phyloP scores from a whole-genome alignment of 2,888 invertebrate species.

The Drosophila paranaensis region DNA sequence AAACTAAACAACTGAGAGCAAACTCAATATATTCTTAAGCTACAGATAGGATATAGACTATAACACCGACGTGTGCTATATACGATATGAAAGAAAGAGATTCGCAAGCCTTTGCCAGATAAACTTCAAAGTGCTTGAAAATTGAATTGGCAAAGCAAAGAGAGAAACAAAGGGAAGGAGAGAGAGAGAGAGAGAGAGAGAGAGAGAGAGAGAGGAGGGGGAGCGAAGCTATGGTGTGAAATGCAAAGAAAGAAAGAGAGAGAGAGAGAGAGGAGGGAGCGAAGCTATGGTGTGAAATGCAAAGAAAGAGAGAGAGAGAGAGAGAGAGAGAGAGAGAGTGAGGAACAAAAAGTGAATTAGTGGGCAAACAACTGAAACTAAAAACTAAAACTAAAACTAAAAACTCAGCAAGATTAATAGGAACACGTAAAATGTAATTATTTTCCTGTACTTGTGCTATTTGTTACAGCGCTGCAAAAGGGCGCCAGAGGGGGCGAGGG shows the following conservation, averaged over 20 bases:
- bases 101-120: neutral
- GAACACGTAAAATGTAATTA: conserved; percentile 81
- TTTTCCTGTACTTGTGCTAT: conserved; percentile 78
- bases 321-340: conserved; percentile 8
- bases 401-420: conserved; percentile 80
- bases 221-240: neutral
- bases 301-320: neutral
- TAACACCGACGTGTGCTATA: no score
- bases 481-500: conserved; percentile 5
- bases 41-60: neutral
- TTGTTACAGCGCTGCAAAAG: conserved; percentile 50
- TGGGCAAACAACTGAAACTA: conserved; percentile 70
- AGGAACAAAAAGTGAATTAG: conserved; percentile 71
- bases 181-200: neutral
- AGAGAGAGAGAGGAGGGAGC: neutral
- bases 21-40: no score
- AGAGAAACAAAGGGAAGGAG: neutral
- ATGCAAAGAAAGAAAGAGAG: neutral
- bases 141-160: conserved; percentile 54
- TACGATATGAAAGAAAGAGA: neutral
- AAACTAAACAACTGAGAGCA: no score
- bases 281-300: neutral
- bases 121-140: conserved; percentile 4
- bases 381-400: conserved; percentile 77
- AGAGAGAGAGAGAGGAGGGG: neutral